Conservation (phyloP, 2,888 invertebrate genomes). For the Pherbina coryleti region DNA sequence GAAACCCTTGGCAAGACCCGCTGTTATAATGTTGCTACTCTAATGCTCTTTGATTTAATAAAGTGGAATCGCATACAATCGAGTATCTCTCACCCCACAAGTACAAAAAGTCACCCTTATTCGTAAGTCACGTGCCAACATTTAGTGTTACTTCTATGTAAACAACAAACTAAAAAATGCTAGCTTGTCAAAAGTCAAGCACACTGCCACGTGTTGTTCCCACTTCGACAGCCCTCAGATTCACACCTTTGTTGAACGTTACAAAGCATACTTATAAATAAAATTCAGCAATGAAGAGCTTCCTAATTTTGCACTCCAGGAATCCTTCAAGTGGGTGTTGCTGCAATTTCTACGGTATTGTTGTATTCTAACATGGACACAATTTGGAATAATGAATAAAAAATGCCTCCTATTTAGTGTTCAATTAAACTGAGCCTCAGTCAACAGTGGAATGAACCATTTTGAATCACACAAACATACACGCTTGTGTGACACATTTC, state of each 20-base stretch:
- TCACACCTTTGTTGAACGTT: neutral
- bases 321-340: conserved; percentile 41
- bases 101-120: conserved; percentile 42
- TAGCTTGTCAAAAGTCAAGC: conserved; percentile 54
- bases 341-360: conserved; percentile 51
- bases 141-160: conserved; percentile 44
- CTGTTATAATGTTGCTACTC: too few species aligned
- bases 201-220: conserved; percentile 53
- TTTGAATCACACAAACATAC: conserved; percentile 29
- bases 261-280: neutral
- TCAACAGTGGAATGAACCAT: neutral
- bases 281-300: conserved; percentile 49
- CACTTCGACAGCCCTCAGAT: neutral
- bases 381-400: conserved; percentile 51
- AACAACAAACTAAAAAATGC: conserved; percentile 41
- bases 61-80: too few species aligned
- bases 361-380: conserved; percentile 52
- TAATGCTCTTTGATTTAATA: too few species aligned
- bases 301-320: conserved; percentile 59
- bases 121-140: conserved; percentile 55
- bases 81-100: neutral
- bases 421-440: conserved; percentile 52
- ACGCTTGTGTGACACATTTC: neutral
- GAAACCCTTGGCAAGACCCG: too few species aligned
- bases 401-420: conserved; percentile 54